Evolutionary conservation across 2,888 invertebrate species (phyloP), one percentile per base, ranked within the genome.

Genomic region (Pecten maximus): DNA sequence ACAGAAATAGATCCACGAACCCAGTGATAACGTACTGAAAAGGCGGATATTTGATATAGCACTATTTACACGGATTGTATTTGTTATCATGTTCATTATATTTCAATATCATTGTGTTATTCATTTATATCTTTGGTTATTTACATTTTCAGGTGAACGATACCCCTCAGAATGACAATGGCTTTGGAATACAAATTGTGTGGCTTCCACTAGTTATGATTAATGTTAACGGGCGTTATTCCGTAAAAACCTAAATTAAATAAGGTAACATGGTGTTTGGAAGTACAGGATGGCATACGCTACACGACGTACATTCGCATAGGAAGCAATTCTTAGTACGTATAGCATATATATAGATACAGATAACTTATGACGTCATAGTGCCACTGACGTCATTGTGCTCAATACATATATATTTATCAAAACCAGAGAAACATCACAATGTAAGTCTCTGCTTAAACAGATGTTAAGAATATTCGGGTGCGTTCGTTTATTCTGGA

Each of bases 351-450:
- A n/a, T 74, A 35, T 74, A 74, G 74, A 74, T 74, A 74, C 28
- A 35, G 74, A 74, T 35, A 60, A 74, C 10, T 74, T 74, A 28
- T 74, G 74, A 74, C 74, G 74, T 74, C 74, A 28, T 23, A 8
- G 28, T 74, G 74, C 74, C 74, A 74, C 28, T 74, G 74, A 74
- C 74, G 74, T 74, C 35, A 74, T 74, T 74, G 74, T 74, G 74
- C 74, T 74, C 74, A 74, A 74, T 74, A 74, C 74, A 35, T 74
- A 74, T 60, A 60, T n/a, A 60, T 60, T 23, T 60, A 60, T n/a
- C 1, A 23, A n/a, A 44, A 44, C 44, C 6, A n/a, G n/a, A n/a
- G n/a, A n/a, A n/a, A n/a, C n/a, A n/a, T n/a, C n/a, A n/a, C n/a
- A n/a, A n/a, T n/a, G n/a, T n/a, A n/a, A n/a, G n/a, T 48, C 12